Evolutionary conservation across 2,888 invertebrate genomes (phyloP).

Genomic region (Rhaphigaster nebulosa): DNA sequence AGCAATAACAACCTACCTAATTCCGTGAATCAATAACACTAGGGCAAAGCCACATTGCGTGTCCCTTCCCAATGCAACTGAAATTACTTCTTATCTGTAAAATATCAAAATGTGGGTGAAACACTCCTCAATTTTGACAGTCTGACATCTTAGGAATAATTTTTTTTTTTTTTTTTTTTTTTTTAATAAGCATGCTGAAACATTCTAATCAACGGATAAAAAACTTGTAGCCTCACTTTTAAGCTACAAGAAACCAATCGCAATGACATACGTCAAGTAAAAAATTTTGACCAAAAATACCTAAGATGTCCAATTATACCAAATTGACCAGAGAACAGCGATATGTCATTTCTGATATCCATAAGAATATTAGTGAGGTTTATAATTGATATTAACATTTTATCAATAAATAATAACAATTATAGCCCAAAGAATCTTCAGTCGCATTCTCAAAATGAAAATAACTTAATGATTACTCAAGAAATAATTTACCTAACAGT

Average conservation of each 20-base stretch:
- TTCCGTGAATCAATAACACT: not conserved
- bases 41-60: not conserved
- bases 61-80: not conserved
- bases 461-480: too few relatives aligned
- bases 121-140: not conserved
- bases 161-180: too few relatives aligned
- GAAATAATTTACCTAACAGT: too few relatives aligned
- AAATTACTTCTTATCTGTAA: not conserved
- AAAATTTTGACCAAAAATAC: not conserved
- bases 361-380: not conserved
- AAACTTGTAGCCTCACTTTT: not conserved
- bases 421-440: too few relatives aligned
- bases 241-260: not conserved
- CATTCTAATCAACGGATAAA: not conserved
- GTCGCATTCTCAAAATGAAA: too few relatives aligned
- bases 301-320: too few relatives aligned
- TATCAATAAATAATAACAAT: too few relatives aligned
- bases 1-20: not conserved
- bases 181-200: not conserved
- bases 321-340: too few relatives aligned
- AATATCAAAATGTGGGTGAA: slow-evolving; percentile 1
- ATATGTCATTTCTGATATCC: not conserved
- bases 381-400: not conserved
- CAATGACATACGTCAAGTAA: not conserved
- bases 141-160: not conserved